Base-by-base conservation (phyloP, 2,113 vertebrate genomes). In the Arvicanthis niloticus region DNA sequence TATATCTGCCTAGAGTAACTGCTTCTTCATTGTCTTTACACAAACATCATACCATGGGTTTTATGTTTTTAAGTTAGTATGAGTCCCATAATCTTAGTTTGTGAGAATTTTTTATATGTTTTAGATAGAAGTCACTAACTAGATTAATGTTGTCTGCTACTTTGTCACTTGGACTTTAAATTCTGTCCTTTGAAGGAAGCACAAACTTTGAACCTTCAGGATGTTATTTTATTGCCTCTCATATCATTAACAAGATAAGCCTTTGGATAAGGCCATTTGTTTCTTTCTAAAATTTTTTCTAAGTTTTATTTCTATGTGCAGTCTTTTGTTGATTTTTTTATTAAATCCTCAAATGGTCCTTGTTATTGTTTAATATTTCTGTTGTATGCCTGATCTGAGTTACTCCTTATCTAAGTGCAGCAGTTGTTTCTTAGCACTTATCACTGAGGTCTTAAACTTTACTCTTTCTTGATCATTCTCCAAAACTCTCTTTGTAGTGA, bases 401-500 rank as follows among this genome's bases (percentile, higher is more conserved):
- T 99, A 99, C 98, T 99, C 99, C 99, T 98, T 99, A 98, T 99
- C 99, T 99, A 99, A 99, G 99, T 98, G 98, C 97, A 99, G 99
- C 97, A 96, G 97, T 98, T 99, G 99, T 99, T 99, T 99, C 99
- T 99, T 99, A 99, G 99, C 99, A 98, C 99, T 99, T 98, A 99
- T 97, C 98, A 99, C 99, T 97, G 99, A 98, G 95, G 99, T 99
- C 98, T 98, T 99, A 99, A 99, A 3, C 98, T 98, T 99, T 89
- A 10, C 34, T 53, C 37, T 72, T 72, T 70, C 67, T 56, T 72
- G 37, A 5, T 37, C 34, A 72, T 72, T 53, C 11, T 5, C 45
- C 11, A 56, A 15, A 56, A 26, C 34, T 88, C 48, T 72, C 24
- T 73, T 72, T 29, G 7, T 17, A 56, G 37, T 40, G 13, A 9